phyloP scores from a whole-genome alignment of 2,113 vertebrate genomes.

The Eupsittula cactorum region DNA sequence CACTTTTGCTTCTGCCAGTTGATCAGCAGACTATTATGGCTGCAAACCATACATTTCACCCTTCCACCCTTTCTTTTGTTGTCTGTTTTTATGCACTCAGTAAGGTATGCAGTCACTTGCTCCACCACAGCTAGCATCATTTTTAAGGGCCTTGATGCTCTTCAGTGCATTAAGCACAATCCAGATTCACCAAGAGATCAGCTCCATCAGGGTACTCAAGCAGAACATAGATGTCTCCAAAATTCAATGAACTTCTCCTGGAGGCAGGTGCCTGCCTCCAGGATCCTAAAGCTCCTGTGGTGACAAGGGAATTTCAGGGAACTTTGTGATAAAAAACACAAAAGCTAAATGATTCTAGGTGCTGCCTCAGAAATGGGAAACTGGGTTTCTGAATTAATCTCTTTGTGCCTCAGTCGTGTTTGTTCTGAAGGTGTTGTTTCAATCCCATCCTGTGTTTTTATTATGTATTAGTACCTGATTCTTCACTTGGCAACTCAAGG shows the following conservation, averaged over 20 bases:
- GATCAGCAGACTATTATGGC: not conserved
- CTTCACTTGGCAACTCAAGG: not conserved
- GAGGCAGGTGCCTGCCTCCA: not conserved
- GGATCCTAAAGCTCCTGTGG: not conserved
- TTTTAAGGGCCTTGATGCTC: not conserved
- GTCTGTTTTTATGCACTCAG: not conserved
- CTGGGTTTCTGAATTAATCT: not conserved
- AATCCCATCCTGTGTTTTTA: not conserved
- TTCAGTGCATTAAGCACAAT: not conserved
- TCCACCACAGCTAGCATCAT: not conserved
- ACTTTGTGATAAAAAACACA: not conserved
- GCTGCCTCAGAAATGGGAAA: not conserved
- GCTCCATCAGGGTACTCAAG: fast-evolving
- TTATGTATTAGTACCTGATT: not conserved
- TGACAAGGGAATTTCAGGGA: not conserved
- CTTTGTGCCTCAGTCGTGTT: not conserved
- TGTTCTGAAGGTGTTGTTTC: not conserved
- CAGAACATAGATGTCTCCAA: not conserved
- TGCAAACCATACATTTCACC: not conserved
- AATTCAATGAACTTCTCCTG: not conserved
- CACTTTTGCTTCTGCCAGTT: not conserved
- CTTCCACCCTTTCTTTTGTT: not conserved
- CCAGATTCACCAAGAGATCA: not conserved
- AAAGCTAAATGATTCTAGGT: not conserved
- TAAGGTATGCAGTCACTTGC: not conserved